Percentiles rank a stretch among this genome's conserved stretches.
Evolutionary conservation across 1,140 invertebrate species (phyloP).

Genomic region (Ceratosolen solmsi): DNA sequence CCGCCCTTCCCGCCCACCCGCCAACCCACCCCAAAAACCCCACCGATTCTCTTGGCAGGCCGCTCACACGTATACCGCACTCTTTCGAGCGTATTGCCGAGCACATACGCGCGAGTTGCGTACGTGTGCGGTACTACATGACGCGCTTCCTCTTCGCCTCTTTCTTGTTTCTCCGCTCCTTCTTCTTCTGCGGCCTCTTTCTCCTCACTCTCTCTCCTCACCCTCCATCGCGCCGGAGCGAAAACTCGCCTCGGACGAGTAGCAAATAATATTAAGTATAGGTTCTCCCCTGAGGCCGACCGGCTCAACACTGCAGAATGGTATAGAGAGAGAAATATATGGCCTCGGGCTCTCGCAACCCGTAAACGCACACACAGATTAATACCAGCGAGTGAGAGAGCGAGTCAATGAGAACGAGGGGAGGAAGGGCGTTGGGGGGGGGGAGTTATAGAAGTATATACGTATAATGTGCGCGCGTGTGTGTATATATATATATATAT

Average conservation of each 20-base stretch:
- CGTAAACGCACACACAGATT: constrained; percentile 52
- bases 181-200: neutral
- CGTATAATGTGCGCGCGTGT: no score
- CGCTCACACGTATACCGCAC: neutral
- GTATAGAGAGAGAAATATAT: constrained; percentile 56
- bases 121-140: neutral
- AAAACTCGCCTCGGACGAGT: constrained; percentile 56
- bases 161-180: constrained; percentile 8
- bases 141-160: constrained; percentile 25
- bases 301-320: constrained; percentile 29
- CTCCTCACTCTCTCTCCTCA: constrained; percentile 20
- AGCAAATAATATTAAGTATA: constrained; percentile 72
- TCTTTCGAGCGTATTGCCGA: neutral
- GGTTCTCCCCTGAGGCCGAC: constrained; percentile 55
- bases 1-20: neutral
- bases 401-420: constrained; percentile 9
- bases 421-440: neutral
- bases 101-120: neutral
- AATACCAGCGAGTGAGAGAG: constrained; percentile 43
- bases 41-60: neutral
- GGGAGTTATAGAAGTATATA: neutral
- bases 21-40: neutral
- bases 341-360: constrained; percentile 52
- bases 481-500: neutral
- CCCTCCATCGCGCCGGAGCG: constrained; percentile 4